Base-by-base conservation (phyloP, 2,797 vertebrate genomes). In the Bovichtus diacanthus region DNA sequence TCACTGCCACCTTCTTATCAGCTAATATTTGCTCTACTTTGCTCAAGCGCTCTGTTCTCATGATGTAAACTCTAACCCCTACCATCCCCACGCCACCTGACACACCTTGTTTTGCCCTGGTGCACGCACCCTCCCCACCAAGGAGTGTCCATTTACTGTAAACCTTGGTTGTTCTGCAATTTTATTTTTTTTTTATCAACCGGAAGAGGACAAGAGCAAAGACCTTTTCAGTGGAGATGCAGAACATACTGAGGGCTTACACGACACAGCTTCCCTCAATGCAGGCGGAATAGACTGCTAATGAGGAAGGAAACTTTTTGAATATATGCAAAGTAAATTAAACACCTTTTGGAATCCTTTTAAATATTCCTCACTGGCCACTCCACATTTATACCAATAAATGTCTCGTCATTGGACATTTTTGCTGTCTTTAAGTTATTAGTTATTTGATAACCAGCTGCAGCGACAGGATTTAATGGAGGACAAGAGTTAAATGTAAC, bases 101-200 rank as follows among this genome's bases (percentile, higher is more conserved):
- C 88, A 85, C 92, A 55, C 91, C 92, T 87, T 88, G 83, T 90
- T 91, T 87, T 88, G 76, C 86, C 89, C 80, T 83, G 27, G 27
- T 80, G 68, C 43, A 34, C 7, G 31, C 16, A 38, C 44, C 23
- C 31, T 64, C 69, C 46, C 76, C 59, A 70, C 12, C 25, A 29
- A 76, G 81, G 84, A 75, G 84, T 84, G 80, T 74, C 50, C 60
- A 84, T 92, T 93, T 93, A 92, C 90, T 88, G 89, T 90, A 83
- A 91, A 88, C 79, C 27, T 60, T 11, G 6, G 65, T 36, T 0
- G 3, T 65, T 50, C 31, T 27, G 54, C 25, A 77, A 61, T 43
- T 58, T 58, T n/a, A n/a, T n/a, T n/a, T n/a, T n/a, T n/a, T n/a
- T 78, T 56, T 18, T 36, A 51, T n/a, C 4, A 51, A 21, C 15